These are phyloP conservation scores for Neuroscelio doddi DNA, from an alignment of 2,888 invertebrate species.

Conservation along the genomic window DNA sequence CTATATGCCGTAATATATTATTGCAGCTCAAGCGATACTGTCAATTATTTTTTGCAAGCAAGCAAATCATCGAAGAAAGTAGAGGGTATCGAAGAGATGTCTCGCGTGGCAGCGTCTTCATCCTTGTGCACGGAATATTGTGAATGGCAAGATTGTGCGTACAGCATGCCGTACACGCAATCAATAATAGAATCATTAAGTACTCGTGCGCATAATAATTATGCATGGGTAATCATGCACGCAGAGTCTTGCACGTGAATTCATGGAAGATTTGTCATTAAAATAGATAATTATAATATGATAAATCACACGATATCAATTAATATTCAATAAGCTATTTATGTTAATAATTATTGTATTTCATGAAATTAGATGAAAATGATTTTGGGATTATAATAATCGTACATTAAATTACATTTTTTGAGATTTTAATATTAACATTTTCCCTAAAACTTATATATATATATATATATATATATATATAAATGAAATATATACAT, in stretches of 20 bases:
- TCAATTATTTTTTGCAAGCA: conserved; percentile 28
- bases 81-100: conserved; percentile 12
- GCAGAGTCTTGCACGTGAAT: not conserved
- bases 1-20: conserved; percentile 38
- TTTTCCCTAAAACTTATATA: too few species aligned
- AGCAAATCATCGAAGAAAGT: conserved; percentile 24
- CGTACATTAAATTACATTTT: too few species aligned
- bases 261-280: conserved; percentile 3
- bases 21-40: conserved; percentile 37
- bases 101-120: conserved; percentile 10
- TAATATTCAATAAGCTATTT: too few species aligned
- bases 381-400: too few species aligned
- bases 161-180: conserved; percentile 10
- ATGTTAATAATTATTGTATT: too few species aligned
- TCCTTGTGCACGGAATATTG: conserved; percentile 16
- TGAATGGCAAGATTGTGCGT: conserved; percentile 16
- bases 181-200: conserved; percentile 17
- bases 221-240: not conserved
- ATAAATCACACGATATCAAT: too few species aligned
- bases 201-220: not conserved
- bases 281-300: too few species aligned
- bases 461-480: too few species aligned
- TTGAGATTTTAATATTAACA: too few species aligned
- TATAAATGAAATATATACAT: too few species aligned
- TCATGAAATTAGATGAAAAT: too few species aligned